These are phyloP conservation scores for Cheilosia impressa DNA, from an alignment of 2,888 invertebrate species.

Conservation along the genomic window DNA sequence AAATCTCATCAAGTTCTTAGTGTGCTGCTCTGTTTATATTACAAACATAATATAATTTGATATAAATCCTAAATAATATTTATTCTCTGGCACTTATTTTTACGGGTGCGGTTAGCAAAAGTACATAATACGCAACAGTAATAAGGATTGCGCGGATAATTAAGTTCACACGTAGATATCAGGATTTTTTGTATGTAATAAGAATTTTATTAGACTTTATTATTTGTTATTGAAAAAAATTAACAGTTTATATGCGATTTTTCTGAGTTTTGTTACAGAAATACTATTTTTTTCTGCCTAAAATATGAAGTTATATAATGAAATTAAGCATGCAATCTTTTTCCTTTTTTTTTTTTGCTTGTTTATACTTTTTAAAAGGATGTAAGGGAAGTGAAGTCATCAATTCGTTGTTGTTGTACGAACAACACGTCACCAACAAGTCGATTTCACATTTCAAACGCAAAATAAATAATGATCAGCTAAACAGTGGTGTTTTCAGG, in stretches of 20 bases:
- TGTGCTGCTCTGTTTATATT: conserved; percentile 53
- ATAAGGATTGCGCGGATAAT: neutral
- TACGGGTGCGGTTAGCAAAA: conserved; percentile 9
- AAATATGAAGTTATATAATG: conserved; percentile 43
- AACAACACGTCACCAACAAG: too few relatives aligned
- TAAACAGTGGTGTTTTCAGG: too few relatives aligned
- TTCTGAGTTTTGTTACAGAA: conserved; percentile 41
- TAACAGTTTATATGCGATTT: conserved; percentile 16
- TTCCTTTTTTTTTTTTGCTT: neutral
- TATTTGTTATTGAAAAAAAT: conserved; percentile 7
- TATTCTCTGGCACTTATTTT: conserved; percentile 22
- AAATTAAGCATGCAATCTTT: conserved; percentile 29
- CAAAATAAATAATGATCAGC: too few relatives aligned
- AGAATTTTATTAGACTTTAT: conserved; percentile 6
- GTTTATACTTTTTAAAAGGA: too few relatives aligned
- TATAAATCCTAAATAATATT: conserved; percentile 29
- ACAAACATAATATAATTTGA: conserved; percentile 33
- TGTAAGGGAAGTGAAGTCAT: too few relatives aligned
- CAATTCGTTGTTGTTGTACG: too few relatives aligned
- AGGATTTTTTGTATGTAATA: neutral
- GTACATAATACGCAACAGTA: neutral
- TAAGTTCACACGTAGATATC: conserved; percentile 6
- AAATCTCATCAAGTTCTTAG: conserved; percentile 46
- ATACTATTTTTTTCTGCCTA: conserved; percentile 11
- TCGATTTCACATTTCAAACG: too few relatives aligned